Evolutionary conservation across 64 coral and sea anemone genomes (phyloP).

Genomic region (Pachyseris speciosa): DNA sequence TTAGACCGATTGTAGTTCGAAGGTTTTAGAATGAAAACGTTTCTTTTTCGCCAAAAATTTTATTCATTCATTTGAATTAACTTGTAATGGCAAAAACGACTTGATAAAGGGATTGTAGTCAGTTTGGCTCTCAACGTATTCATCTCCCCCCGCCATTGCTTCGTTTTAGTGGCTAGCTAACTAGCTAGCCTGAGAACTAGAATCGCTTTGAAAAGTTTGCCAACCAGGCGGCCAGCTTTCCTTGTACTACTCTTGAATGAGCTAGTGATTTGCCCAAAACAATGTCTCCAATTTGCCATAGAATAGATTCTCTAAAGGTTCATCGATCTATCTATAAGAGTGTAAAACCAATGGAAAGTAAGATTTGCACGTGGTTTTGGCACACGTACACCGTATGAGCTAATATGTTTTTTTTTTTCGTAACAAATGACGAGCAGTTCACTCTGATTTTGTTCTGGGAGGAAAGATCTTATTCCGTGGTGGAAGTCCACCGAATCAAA

Average conservation of each 20-base stretch:
- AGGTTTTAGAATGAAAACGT: background rate
- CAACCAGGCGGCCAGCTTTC: too few relatives aligned
- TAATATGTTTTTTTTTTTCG: background rate
- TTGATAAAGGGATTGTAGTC: too few relatives aligned
- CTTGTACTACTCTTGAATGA: too few relatives aligned
- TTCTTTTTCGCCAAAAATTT: background rate
- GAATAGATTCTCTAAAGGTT: too few relatives aligned
- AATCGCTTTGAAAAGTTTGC: too few relatives aligned
- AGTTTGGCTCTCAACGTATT: background rate
- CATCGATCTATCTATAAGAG: too few relatives aligned
- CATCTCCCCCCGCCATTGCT: background rate
- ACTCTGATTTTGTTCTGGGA: background rate
- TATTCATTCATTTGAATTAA: background rate
- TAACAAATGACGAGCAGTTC: background rate
- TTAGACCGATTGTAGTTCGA: conserved; percentile 4
- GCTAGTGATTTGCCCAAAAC: too few relatives aligned
- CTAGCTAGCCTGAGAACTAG: background rate
- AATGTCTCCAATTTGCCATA: too few relatives aligned
- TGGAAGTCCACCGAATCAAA: conserved; percentile 8
- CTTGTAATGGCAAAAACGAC: background rate
- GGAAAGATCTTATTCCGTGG: background rate
- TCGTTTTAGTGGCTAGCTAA: conserved; percentile 2
- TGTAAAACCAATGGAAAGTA: too few relatives aligned
- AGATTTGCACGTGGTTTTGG: too few relatives aligned
- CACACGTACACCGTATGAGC: too few relatives aligned